Evolutionary conservation across 2,888 invertebrate genomes (phyloP), one percentile per base, ranked within the genome.

Genomic region (Bombylius discolor): DNA sequence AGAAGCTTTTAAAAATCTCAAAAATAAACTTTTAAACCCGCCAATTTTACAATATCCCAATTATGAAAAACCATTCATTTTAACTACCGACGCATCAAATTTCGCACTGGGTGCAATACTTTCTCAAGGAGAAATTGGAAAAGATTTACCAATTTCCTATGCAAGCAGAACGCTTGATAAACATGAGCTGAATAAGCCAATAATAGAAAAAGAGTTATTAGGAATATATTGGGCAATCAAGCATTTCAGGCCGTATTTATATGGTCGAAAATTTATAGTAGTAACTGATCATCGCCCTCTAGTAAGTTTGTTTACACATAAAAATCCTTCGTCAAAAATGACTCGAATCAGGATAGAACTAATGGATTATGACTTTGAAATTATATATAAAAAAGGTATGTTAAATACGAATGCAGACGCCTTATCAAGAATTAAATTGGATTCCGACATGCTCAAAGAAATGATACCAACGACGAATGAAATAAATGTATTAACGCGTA

Each of bases 201-300:
- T 62, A 0, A 63, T 60, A 3, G 65, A 66, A 49, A 62, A 60
- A 52, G 66, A 67, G 59, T 39, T 65, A 3, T 46, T 62, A 14
- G 56, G 61, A 55, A 5, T 58, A 7, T 36, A 36, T 36, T 36
- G 34, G 34, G 1, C 34, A 36, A 36, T 62, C 2, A 58, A 63
- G 45, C 60, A 65, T 54, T 66, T 65, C 51, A 49, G 63, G 51
- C 64, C 63, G 4, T 67, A 67, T 56, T 12, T 68, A 5, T 65
- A 62, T 53, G 67, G 66, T 4, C 51, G 57, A 52, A 60, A 56
- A 46, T 66, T 67, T 51, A 61, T 52, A 36, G 56, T 66, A 7
- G 58, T 64, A 4, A 66, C 64, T 0, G 68, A 68, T 53, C 66
- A 68, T 57, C 60, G 61, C 49, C 64, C 65, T 1, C 56, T 67